Evolutionary conservation across 2,888 invertebrate genomes (phyloP).

Genomic region (Stenchaetothrips biformis): DNA sequence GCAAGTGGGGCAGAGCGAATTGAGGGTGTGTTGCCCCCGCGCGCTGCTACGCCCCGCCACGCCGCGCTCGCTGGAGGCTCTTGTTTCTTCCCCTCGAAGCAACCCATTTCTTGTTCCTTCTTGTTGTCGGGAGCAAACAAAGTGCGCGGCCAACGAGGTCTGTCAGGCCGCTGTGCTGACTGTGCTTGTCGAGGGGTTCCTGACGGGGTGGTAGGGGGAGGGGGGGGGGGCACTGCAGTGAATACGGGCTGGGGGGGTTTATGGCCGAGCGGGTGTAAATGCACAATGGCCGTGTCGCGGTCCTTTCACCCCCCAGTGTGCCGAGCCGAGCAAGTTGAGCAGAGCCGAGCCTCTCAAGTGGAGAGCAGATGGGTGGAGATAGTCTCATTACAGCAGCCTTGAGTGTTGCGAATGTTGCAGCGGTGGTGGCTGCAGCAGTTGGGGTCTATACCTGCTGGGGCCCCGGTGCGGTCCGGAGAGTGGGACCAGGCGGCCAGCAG

Average conservation of each 20-base stretch:
- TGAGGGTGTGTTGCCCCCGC: too few relatives aligned
- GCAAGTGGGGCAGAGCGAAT: too few relatives aligned
- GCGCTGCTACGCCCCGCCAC: neutral
- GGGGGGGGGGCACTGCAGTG: neutral
- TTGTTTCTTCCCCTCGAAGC: too few relatives aligned
- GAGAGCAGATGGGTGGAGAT: neutral
- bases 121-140: too few relatives aligned
- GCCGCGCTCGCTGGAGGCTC: neutral
- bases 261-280: neutral
- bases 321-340: neutral
- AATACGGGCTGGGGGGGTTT: neutral
- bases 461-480: neutral
- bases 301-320: neutral
- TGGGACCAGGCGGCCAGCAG: neutral
- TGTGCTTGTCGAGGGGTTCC: neutral
- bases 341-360: neutral
- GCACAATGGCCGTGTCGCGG: neutral
- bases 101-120: too few relatives aligned
- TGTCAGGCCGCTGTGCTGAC: neutral
- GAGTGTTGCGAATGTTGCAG: neutral
- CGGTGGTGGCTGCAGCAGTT: neutral
- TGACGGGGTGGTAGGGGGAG: neutral
- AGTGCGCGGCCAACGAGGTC: too few relatives aligned
- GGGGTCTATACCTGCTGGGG: neutral
- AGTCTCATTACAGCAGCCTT: slow-evolving; percentile 8